Evolutionary conservation across 2,888 invertebrate genomes (phyloP).

Genomic region (Apocheima hispidaria): DNA sequence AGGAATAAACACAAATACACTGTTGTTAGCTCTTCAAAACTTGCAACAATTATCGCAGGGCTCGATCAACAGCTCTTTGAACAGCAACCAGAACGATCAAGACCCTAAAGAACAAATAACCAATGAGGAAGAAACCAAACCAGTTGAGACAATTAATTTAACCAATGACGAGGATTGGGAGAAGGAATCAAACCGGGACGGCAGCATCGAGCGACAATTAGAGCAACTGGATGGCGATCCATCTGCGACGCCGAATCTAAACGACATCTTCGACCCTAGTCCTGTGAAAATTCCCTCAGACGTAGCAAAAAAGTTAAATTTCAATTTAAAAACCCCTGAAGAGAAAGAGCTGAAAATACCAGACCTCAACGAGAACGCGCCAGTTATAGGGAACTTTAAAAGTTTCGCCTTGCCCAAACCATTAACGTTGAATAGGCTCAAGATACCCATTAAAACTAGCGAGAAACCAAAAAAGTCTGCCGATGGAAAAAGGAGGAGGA

Average conservation of each 20-base stretch:
- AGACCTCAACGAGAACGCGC: slow-evolving; percentile 66
- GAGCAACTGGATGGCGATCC: slow-evolving; percentile 70
- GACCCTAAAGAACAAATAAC: slow-evolving; percentile 39
- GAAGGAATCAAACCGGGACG: slow-evolving; percentile 72
- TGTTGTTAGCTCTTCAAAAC: slow-evolving; percentile 77
- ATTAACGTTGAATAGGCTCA: slow-evolving; percentile 78
- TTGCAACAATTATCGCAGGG: slow-evolving; percentile 71
- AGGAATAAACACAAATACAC: slow-evolving; percentile 75
- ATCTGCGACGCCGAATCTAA: slow-evolving; percentile 79
- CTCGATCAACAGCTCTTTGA: slow-evolving; percentile 43
- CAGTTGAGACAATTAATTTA: slow-evolving; percentile 73
- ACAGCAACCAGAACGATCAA: slow-evolving; percentile 40
- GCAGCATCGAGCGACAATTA: slow-evolving; percentile 74
- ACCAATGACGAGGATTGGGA: slow-evolving; percentile 82
- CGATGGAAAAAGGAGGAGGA: slow-evolving; percentile 62
- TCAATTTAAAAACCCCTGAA: slow-evolving; percentile 62
- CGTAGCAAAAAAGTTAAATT: slow-evolving; percentile 66
- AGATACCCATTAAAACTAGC: slow-evolving; percentile 70
- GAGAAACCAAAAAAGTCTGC: slow-evolving; percentile 62
- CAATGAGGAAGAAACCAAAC: slow-evolving; percentile 39
- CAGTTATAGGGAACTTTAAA: slow-evolving; percentile 81
- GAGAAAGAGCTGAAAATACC: slow-evolving; percentile 47
- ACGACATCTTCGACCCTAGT: slow-evolving; percentile 82
- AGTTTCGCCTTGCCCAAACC: slow-evolving; percentile 84
- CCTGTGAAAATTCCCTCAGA: slow-evolving; percentile 63